Percentiles rank a stretch among this genome's conserved stretches.
These are phyloP conservation scores for Panopea generosa DNA, from an alignment of 2,888 invertebrate genomes.

Conservation along the genomic window DNA sequence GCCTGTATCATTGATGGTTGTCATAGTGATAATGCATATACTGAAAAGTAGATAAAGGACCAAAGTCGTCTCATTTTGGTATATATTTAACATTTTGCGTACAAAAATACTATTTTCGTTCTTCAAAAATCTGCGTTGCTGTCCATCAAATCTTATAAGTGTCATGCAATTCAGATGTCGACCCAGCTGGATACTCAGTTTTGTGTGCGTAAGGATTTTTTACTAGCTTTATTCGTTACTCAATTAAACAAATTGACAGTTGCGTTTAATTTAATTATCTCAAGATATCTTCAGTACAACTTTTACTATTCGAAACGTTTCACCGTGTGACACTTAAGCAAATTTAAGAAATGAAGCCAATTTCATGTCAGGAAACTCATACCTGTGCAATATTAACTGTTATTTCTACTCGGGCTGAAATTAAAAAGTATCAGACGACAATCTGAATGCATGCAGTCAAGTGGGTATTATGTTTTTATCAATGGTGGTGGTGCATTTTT, in stretches of 20 bases:
- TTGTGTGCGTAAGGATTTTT: too few relatives aligned
- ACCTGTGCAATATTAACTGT: not conserved
- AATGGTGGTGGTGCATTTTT: slow-evolving; percentile 38
- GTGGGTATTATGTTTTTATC: slow-evolving; percentile 35
- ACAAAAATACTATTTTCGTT: too few relatives aligned
- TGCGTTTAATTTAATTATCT: slow-evolving; percentile 3
- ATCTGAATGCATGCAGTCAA: slow-evolving; percentile 21
- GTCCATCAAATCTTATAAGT: too few relatives aligned
- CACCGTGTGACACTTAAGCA: slow-evolving; percentile 20
- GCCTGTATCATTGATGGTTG: too few relatives aligned
- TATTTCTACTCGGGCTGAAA: not conserved
- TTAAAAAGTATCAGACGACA: slow-evolving; percentile 3
- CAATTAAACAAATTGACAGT: not conserved
- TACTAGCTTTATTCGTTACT: not conserved
- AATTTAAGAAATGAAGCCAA: slow-evolving; percentile 30
- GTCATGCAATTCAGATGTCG: too few relatives aligned
- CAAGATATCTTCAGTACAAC: not conserved
- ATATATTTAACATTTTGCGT: too few relatives aligned
- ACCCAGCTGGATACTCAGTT: too few relatives aligned
- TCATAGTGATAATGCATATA: too few relatives aligned
- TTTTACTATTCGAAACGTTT: not conserved
- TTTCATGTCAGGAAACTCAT: slow-evolving; percentile 4
- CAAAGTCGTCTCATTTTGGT: too few relatives aligned
- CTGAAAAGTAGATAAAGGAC: too few relatives aligned
- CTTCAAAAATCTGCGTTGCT: too few relatives aligned